These are phyloP conservation scores for Caenorhabditis afra DNA, from an alignment of 2,888 invertebrate species.

Conservation along the genomic window DNA sequence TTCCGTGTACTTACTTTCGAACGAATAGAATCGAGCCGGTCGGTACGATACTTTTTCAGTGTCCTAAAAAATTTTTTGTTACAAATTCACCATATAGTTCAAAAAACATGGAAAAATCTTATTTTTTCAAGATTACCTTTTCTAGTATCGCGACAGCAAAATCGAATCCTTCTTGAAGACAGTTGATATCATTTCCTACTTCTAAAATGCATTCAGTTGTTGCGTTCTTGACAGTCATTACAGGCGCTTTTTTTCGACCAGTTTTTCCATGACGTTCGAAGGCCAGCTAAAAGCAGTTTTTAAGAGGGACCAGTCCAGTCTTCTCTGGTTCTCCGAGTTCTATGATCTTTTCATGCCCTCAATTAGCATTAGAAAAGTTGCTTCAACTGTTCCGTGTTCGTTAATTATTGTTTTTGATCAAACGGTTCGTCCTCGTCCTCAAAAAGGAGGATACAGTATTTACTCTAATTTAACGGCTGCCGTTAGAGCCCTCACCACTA, in stretches of 20 bases:
- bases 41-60: constrained; percentile 42
- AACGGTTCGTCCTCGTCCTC: too few relatives aligned
- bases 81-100: too few relatives aligned
- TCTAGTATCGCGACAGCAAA: constrained; percentile 66
- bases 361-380: too few relatives aligned
- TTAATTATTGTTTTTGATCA: too few relatives aligned
- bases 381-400: too few relatives aligned
- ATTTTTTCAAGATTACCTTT: constrained; percentile 13
- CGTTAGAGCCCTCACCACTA: too few relatives aligned
- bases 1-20: constrained; percentile 50
- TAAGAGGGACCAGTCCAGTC: too few relatives aligned
- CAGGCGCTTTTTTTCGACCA: constrained; percentile 36
- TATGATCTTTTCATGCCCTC: too few relatives aligned
- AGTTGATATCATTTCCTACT: constrained; percentile 63
- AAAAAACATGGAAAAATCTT: background rate
- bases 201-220: constrained; percentile 51
- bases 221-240: constrained; percentile 51
- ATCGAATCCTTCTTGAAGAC: constrained; percentile 65
- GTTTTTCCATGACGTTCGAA: constrained; percentile 44
- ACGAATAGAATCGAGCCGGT: constrained; percentile 48
- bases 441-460: too few relatives aligned
- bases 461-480: too few relatives aligned
- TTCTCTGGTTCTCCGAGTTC: too few relatives aligned
- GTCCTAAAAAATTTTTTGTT: constrained; percentile 18
- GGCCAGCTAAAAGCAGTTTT: constrained; percentile 31